phyloP scores from a whole-genome alignment of 2,888 invertebrate genomes.

The Amblyjoppa fuscipennis region DNA sequence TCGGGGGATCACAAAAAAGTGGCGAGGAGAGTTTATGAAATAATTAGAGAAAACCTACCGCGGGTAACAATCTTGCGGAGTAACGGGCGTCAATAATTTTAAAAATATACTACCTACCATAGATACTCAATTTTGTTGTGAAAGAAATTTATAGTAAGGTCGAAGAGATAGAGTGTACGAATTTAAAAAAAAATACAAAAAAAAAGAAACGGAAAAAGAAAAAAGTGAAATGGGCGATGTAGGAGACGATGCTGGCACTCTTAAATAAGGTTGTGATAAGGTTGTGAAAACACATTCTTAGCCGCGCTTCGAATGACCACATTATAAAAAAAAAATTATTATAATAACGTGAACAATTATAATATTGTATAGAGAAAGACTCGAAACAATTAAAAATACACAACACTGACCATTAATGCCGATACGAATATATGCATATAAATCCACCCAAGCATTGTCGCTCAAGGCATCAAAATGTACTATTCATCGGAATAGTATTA shows the following conservation, averaged over 20 bases:
- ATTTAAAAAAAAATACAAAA: conserved; percentile 46
- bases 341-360: conserved; percentile 54
- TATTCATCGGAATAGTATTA: no score
- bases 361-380: conserved; percentile 30
- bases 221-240: conserved; percentile 33
- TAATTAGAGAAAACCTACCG: neutral
- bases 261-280: conserved; percentile 85
- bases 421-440: conserved; percentile 4
- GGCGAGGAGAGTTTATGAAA: conserved; percentile 10
- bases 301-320: conserved; percentile 81
- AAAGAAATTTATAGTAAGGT: conserved; percentile 18
- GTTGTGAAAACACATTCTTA: conserved; percentile 84
- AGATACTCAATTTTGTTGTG: conserved; percentile 17
- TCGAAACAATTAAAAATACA: conserved; percentile 31
- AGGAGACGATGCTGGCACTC: conserved; percentile 75
- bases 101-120: conserved; percentile 10
- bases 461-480: neutral
- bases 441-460: conserved; percentile 20
- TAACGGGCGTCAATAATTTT: conserved; percentile 16
- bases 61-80: neutral
- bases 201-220: conserved; percentile 29
- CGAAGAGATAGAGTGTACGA: conserved; percentile 23
- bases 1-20: conserved; percentile 30
- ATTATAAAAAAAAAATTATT: conserved; percentile 69
- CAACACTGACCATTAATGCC: conserved; percentile 36